Evolutionary conservation across 35 echinoderm and acorn worm species (phyloP).

Genomic region (Eucidaris tribuloides): DNA sequence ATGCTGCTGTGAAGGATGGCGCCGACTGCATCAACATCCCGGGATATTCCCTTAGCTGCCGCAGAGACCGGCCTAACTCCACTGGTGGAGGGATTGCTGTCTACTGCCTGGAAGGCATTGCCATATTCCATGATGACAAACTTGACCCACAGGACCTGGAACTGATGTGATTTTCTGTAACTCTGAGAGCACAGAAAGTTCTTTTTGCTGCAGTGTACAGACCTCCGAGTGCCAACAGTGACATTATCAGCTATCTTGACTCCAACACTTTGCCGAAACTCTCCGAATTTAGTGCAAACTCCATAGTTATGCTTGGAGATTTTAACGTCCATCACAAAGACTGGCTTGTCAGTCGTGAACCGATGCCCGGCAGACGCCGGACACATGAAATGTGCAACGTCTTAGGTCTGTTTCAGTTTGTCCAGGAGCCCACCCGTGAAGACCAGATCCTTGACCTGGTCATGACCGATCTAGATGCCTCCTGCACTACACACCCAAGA

Average conservation of each 20-base stretch:
- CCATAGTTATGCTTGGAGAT: slow-evolving; percentile 53
- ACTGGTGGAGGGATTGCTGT: slow-evolving; percentile 44
- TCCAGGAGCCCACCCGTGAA: slow-evolving; percentile 58
- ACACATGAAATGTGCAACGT: slow-evolving; percentile 44
- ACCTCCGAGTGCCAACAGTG: slow-evolving; percentile 54
- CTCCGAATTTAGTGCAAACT: slow-evolving; percentile 22
- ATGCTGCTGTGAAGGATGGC: slow-evolving; percentile 33
- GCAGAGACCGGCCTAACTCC: slow-evolving; percentile 40
- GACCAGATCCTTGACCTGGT: slow-evolving; percentile 67
- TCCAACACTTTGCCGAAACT: slow-evolving; percentile 43
- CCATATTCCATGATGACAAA: slow-evolving; percentile 10
- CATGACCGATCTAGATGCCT: slow-evolving; percentile 38
- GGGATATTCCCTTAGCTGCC: slow-evolving; percentile 54
- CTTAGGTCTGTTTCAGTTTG: slow-evolving; percentile 38
- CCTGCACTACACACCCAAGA: slow-evolving; percentile 5
- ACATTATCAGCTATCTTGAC: slow-evolving; percentile 58
- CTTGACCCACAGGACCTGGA: slow-evolving; percentile 25
- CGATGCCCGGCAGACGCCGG: slow-evolving; percentile 34
- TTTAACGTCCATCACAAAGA: slow-evolving; percentile 75
- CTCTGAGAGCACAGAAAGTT: slow-evolving; percentile 42
- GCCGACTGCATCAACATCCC: slow-evolving; percentile 63
- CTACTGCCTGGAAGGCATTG: slow-evolving; percentile 55
- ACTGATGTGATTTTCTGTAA: slow-evolving; percentile 47
- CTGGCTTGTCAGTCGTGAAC: slow-evolving; percentile 57
- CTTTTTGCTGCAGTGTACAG: slow-evolving; percentile 53